Conservation (phyloP, 2,113 vertebrate species). For the rabbit (Oryctolagus cuniculus) region mOryCun1.1 NC_091435.1:5472001-5472500, state of each 20-base stretch:
- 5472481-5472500: too few relatives aligned
- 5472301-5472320: neutral
- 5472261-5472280: neutral
- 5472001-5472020: rapidly evolving
- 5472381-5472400: neutral
- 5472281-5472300: neutral
- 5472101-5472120: rapidly evolving
- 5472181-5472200: rapidly evolving
- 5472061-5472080: neutral
- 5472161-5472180: neutral
- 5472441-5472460: too few relatives aligned
- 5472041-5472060: rapidly evolving
- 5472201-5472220: too few relatives aligned
- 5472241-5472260: neutral
- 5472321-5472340: neutral
- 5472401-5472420: too few relatives aligned
- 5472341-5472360: neutral
- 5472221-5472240: neutral
- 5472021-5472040: rapidly evolving
- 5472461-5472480: too few relatives aligned
- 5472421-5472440: too few relatives aligned
- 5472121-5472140: neutral
- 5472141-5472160: neutral
- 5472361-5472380: neutral
- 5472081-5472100: neutral